Percentiles rank a stretch among this genome's conserved stretches.
Evolutionary conservation across 2,113 vertebrate genomes (phyloP).

Genomic region (Leuciscus idus): DNA sequence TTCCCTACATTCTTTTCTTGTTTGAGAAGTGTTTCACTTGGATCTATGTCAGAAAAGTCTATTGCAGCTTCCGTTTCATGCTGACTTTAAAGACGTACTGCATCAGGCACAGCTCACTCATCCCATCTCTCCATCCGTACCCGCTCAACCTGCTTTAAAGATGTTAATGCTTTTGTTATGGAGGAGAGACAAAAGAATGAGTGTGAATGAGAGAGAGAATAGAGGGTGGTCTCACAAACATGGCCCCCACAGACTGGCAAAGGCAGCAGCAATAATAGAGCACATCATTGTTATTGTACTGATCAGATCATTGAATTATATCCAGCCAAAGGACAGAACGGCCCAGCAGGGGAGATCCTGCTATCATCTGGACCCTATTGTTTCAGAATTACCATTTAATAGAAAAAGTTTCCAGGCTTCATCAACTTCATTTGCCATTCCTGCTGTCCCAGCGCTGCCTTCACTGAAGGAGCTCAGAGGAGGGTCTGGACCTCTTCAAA

Average conservation of each 20-base stretch:
- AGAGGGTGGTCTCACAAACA: neutral
- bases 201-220: neutral
- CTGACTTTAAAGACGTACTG: too few species aligned
- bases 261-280: conserved; percentile 6
- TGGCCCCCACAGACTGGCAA: conserved; percentile 7
- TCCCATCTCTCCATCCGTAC: conserved; percentile 1
- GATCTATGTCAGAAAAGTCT: too few species aligned
- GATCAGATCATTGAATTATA: conserved; percentile 44
- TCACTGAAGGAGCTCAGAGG: neutral
- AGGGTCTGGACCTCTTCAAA: neutral
- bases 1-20: too few species aligned
- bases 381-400: conserved; percentile 32
- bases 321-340: neutral
- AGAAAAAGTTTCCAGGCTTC: neutral
- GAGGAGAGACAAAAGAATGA: conserved; percentile 10
- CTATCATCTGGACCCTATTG: conserved; percentile 46
- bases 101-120: conserved; percentile 2
- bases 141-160: conserved; percentile 7
- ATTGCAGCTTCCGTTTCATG: too few species aligned
- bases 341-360: conserved; percentile 16
- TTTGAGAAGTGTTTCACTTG: too few species aligned
- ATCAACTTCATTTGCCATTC: neutral
- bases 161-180: conserved; percentile 15
- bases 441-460: neutral
- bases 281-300: conserved; percentile 38